A percentile compares a stretch with the other conserved stretches of the same genome.
phyloP scores from a whole-genome alignment of 2,888 invertebrate genomes.

The Pardosa pseudoannulata region DNA sequence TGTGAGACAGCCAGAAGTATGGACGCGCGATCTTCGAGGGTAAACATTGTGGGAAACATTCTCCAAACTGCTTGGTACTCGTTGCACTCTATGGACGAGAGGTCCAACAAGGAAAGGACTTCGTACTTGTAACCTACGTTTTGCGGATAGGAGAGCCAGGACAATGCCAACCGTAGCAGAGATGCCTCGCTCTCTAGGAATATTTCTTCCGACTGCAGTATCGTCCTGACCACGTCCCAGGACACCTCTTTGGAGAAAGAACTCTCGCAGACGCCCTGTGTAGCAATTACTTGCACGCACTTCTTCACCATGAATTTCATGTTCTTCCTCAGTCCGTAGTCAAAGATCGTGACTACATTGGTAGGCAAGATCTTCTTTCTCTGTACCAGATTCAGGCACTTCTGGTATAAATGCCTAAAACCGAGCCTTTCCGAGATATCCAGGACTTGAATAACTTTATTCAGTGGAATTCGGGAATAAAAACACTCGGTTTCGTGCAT shows the following conservation, averaged over 20 bases:
- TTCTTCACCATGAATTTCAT: neutral
- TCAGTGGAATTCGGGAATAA: neutral
- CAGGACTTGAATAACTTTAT: neutral
- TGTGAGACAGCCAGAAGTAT: neutral
- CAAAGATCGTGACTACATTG: neutral
- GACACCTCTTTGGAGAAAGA: neutral
- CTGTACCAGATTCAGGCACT: neutral
- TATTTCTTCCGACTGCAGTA: neutral
- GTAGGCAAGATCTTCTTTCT: neutral
- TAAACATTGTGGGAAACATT: neutral
- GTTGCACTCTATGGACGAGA: neutral
- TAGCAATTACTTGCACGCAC: neutral
- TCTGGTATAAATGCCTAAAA: neutral
- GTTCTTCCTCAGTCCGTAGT: neutral
- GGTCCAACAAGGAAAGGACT: neutral
- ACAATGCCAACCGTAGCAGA: neutral
- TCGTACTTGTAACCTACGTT: neutral
- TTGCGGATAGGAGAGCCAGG: neutral
- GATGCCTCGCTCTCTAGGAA: neutral
- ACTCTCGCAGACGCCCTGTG: neutral
- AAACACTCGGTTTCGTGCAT: too few species aligned
- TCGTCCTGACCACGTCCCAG: neutral
- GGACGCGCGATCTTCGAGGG: neutral
- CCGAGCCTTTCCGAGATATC: neutral
- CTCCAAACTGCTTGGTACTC: neutral